Conservation (phyloP, 2,113 vertebrate genomes). For the Brachyhypopomus occidentalis region DNA sequence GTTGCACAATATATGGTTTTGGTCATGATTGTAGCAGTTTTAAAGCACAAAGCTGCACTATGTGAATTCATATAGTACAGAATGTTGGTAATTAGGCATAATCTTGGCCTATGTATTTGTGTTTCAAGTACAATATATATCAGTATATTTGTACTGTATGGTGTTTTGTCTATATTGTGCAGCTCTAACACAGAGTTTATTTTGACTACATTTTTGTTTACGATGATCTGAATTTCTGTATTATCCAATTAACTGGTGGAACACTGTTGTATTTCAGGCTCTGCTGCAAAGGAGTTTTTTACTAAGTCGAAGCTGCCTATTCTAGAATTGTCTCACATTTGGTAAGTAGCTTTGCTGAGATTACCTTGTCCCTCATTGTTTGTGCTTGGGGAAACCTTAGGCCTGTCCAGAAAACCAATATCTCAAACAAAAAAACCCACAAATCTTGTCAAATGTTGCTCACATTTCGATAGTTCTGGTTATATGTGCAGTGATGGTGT, state of each 20-base stretch:
- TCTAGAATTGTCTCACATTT: slow-evolving; percentile 98
- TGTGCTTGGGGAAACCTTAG: background rate
- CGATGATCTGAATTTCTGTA: background rate
- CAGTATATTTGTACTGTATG: no score
- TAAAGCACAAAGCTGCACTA: no score
- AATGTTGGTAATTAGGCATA: no score
- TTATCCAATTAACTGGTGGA: background rate
- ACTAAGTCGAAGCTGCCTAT: slow-evolving; percentile 99
- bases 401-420: slow-evolving; percentile 13
- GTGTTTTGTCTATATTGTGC: no score
- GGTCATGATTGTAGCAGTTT: no score
- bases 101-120: no score
- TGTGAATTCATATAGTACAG: no score
- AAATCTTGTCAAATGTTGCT: background rate
- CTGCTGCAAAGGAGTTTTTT: slow-evolving; percentile 98
- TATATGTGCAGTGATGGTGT: no score
- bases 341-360: slow-evolving; percentile 77
- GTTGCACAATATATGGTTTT: no score
- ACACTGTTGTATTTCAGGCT: slow-evolving; percentile 74
- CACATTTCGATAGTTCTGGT: background rate
- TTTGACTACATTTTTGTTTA: background rate
- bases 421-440: no score
- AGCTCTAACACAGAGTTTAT: no score
- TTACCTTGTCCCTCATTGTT: slow-evolving; percentile 34
- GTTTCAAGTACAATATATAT: no score